Evolutionary conservation across 2,113 vertebrate genomes (phyloP).

Genomic region (Notarius quadriscutis): DNA sequence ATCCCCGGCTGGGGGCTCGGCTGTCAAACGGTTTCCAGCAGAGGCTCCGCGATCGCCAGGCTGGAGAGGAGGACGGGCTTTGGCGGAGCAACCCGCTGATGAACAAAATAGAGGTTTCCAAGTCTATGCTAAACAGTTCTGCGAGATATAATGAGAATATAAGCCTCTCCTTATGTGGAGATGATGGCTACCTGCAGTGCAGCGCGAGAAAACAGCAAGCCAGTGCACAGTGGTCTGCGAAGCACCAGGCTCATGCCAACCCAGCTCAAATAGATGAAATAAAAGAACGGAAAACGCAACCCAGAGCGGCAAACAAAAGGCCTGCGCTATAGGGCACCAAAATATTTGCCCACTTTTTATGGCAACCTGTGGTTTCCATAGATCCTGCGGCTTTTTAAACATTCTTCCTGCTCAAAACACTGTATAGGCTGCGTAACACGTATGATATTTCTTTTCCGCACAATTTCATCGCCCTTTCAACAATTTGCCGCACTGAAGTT

Average conservation of each 20-base stretch:
- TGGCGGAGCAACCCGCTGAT: constrained; percentile 49
- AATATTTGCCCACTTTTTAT: constrained; percentile 73
- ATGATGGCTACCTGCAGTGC: constrained; percentile 64
- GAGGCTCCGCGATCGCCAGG: constrained; percentile 62
- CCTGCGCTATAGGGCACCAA: constrained; percentile 73
- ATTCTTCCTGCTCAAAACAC: constrained; percentile 57
- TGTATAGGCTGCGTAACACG: constrained; percentile 31
- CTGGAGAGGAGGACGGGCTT: constrained; percentile 50
- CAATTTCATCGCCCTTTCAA: not conserved
- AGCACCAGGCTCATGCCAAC: constrained; percentile 37
- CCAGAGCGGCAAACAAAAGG: constrained; percentile 76
- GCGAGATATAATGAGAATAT: constrained; percentile 48
- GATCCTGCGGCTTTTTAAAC: constrained; percentile 72
- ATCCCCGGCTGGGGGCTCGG: constrained; percentile 76
- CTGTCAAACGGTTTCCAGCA: constrained; percentile 66
- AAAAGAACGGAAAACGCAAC: constrained; percentile 71
- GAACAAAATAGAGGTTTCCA: constrained; percentile 44
- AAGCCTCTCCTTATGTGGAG: constrained; percentile 48
- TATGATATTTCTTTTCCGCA: not conserved
- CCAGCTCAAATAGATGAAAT: constrained; percentile 45
- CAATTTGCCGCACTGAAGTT: not conserved
- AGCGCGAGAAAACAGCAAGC: constrained; percentile 44
- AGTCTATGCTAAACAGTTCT: constrained; percentile 42
- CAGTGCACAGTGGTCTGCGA: constrained; percentile 45
- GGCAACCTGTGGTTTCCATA: constrained; percentile 80